Conservation (phyloP, 2,113 vertebrate genomes). For the Bufo gargarizans region DNA sequence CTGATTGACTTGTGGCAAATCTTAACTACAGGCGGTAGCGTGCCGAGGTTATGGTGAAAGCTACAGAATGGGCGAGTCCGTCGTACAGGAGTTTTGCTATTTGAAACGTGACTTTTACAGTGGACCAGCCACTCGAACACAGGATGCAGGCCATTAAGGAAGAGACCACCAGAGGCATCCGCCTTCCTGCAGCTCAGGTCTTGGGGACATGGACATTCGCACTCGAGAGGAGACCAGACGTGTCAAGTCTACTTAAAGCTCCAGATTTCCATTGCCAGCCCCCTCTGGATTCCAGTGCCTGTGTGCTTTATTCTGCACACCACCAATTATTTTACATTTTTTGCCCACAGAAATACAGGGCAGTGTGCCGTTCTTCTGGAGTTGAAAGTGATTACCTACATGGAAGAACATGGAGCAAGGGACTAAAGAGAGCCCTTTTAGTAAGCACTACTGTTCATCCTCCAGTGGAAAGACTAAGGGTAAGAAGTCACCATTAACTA, state of each 20-base stretch:
- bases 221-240: neutral
- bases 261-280: neutral
- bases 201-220: neutral
- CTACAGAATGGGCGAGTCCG: neutral
- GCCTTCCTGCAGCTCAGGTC: neutral
- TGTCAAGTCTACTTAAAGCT: neutral
- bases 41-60: neutral
- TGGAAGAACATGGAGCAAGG: slow-evolving; percentile 14
- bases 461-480: slow-evolving; percentile 53
- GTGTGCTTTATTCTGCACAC: slow-evolving; percentile 36
- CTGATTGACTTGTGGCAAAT: neutral
- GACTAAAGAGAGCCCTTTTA: neutral
- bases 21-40: neutral
- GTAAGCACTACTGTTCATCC: slow-evolving; percentile 20
- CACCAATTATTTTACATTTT: slow-evolving; percentile 6
- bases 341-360: neutral
- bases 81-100: neutral
- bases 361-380: neutral
- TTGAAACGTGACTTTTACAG: neutral
- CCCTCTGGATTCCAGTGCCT: neutral
- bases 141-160: neutral
- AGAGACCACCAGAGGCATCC: neutral
- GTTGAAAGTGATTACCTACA: neutral
- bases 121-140: neutral
- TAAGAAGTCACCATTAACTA: neutral